Conservation (phyloP, 2,797 vertebrate species). For the Triplophysa bombifrons region DNA sequence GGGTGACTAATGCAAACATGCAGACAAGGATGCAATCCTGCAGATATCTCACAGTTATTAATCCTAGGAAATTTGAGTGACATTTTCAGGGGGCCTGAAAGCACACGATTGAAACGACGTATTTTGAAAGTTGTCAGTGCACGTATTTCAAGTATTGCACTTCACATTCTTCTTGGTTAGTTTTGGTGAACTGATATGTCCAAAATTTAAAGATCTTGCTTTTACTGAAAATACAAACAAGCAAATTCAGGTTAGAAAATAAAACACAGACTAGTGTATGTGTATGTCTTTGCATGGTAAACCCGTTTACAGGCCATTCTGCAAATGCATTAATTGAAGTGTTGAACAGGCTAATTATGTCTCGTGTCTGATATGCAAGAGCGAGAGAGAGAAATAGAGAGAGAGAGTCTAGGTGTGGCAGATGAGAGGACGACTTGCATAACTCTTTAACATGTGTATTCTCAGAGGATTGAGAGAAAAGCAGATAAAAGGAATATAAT, state of each 20-base stretch:
- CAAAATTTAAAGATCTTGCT: too few relatives aligned
- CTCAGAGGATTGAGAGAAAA: conserved; percentile 65
- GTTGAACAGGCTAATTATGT: conserved; percentile 71
- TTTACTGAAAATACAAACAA: too few relatives aligned
- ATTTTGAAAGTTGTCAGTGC: too few relatives aligned
- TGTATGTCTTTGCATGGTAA: conserved; percentile 52
- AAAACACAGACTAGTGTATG: background rate
- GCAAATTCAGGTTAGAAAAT: too few relatives aligned
- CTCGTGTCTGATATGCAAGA: conserved; percentile 80
- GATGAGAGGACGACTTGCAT: conserved; percentile 71
- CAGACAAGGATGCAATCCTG: background rate
- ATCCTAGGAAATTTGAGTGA: background rate
- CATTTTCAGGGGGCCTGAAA: background rate
- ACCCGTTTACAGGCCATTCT: conserved; percentile 51
- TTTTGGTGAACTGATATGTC: too few relatives aligned
- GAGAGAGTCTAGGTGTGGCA: conserved; percentile 80
- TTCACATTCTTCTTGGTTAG: too few relatives aligned
- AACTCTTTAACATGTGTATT: conserved; percentile 72
- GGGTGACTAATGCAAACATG: conserved; percentile 64
- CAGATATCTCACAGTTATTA: background rate
- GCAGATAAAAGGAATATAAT: conserved; percentile 48
- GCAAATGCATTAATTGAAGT: conserved; percentile 59
- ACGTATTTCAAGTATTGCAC: too few relatives aligned
- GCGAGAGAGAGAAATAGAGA: conserved; percentile 80
- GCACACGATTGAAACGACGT: too few relatives aligned